Evolutionary conservation across 2,888 invertebrate genomes (phyloP), one percentile per base, ranked within the genome.

Genomic region (Odontocolon sp.): DNA sequence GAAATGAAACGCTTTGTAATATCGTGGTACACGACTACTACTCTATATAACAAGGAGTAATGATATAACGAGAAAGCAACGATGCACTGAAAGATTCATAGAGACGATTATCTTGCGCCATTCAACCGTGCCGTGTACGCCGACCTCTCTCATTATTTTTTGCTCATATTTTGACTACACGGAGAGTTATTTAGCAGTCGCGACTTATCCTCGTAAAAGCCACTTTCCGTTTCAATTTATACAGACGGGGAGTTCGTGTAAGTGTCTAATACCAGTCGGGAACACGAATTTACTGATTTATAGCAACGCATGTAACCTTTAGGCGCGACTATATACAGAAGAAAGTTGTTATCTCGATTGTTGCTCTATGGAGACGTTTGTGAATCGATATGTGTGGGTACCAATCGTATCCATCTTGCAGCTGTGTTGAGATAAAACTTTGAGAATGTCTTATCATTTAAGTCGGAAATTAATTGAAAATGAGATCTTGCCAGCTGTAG

Each of bases 291-390:
- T 21, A 11, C 40, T 11, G 11, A 84, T 86, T 83, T 82, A 84
- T 80, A 80, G 79, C 80, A 75, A 69, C 79, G 80, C 75, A 79
- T 74, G 64, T 71, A 80, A 81, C 80, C 75, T 81, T 82, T 78
- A 72, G 79, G 68, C 79, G 75, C 71, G 78, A 73, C 77, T 73
- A 23, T 36, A 31, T 33, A 33, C 56, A 72, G 80, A 83, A 83
- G 82, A 82, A 83, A 82, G 82, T 83, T 82, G 82, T 61, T 23
- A n/a, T n/a, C n/a, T n/a, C n/a, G n/a, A n/a, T n/a, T n/a, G n/a
- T n/a, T n/a, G 40, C 31, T 78, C 42, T 6, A 52, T 38, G n/a
- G 56, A 59, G 6, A 66, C 38, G n/a, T 28, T 18, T 21, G 36
- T 36, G 9, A 16, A 38, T 52, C 23, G 52, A 38, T 66, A 40